phyloP scores from a whole-genome alignment of 2,888 invertebrate species.

The Adela reaumurella region DNA sequence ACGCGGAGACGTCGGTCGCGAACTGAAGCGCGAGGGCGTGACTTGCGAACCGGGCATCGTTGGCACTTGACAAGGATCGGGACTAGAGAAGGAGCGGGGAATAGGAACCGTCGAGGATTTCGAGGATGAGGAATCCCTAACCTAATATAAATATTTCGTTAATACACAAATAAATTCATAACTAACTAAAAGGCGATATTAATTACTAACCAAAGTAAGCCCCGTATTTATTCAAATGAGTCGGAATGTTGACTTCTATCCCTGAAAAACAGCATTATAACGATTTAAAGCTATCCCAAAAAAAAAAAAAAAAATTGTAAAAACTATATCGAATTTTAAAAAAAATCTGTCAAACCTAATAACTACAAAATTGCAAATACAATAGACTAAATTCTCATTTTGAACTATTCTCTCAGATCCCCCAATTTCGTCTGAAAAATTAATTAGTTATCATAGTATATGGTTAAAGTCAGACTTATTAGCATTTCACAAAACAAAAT shows the following conservation, averaged over 20 bases:
- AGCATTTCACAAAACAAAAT: conserved; percentile 40
- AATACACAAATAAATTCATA: not conserved
- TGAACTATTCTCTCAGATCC: conserved; percentile 4
- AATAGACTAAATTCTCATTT: conserved; percentile 20
- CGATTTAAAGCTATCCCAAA: not conserved
- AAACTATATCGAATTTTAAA: not conserved
- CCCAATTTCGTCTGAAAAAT: conserved; percentile 28
- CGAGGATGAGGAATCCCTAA: conserved; percentile 21
- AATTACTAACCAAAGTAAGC: not conserved
- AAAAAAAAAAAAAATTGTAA: not conserved
- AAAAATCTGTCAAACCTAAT: conserved; percentile 5
- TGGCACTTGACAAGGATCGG: conserved; percentile 45
- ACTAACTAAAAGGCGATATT: not conserved
- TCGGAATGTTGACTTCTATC: conserved; percentile 2
- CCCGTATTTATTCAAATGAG: not conserved
- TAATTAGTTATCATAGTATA: conserved; percentile 39
- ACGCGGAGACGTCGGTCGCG: too few species aligned
- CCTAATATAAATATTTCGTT: conserved; percentile 1
- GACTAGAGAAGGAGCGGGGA: conserved; percentile 46
- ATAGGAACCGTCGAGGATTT: conserved; percentile 31
- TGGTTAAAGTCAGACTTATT: conserved; percentile 52
- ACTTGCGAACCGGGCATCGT: conserved; percentile 32
- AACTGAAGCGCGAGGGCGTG: not conserved
- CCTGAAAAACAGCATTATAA: not conserved
- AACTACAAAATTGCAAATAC: conserved; percentile 34